Evolutionary conservation across 2,113 vertebrate species (phyloP).

Genomic region (Mobula hypostoma): DNA sequence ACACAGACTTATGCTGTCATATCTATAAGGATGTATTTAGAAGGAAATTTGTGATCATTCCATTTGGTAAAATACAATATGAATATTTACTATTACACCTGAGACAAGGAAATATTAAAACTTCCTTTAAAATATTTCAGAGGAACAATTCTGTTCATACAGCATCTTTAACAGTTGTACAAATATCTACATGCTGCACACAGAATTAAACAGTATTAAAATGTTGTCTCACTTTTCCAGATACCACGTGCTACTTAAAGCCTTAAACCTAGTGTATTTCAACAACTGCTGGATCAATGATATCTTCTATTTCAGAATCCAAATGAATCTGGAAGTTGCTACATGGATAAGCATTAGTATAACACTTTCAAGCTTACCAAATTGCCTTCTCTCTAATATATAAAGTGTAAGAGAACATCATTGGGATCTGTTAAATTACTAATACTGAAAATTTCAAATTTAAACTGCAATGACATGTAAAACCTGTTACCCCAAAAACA

Average conservation of each 20-base stretch:
- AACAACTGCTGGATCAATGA: conserved; percentile 26
- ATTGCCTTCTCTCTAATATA: conserved; percentile 22
- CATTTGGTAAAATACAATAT: conserved; percentile 39
- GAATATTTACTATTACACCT: conserved; percentile 37
- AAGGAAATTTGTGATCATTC: conserved; percentile 37
- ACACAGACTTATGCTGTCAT: conserved; percentile 28
- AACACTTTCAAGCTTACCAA: conserved; percentile 31
- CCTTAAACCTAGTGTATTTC: conserved; percentile 28
- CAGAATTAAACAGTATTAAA: conserved; percentile 37
- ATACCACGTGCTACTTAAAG: conserved; percentile 34
- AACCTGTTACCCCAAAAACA: conserved; percentile 29
- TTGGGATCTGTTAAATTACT: conserved; percentile 32
- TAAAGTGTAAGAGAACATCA: conserved; percentile 29
- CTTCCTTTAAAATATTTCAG: conserved; percentile 37
- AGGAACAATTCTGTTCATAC: conserved; percentile 38
- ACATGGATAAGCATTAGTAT: conserved; percentile 26
- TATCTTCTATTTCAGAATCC: conserved; percentile 31
- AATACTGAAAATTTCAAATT: conserved; percentile 32
- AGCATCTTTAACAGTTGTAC: conserved; percentile 37
- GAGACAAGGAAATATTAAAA: conserved; percentile 38
- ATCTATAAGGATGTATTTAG: conserved; percentile 28
- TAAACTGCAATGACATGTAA: conserved; percentile 38
- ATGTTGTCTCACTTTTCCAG: conserved; percentile 29
- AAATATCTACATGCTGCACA: conserved; percentile 35
- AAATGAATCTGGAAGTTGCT: conserved; percentile 34